Base-by-base conservation (phyloP, 92 coral and sea anemone genomes). In the Palythoa caribaeorum region DNA sequence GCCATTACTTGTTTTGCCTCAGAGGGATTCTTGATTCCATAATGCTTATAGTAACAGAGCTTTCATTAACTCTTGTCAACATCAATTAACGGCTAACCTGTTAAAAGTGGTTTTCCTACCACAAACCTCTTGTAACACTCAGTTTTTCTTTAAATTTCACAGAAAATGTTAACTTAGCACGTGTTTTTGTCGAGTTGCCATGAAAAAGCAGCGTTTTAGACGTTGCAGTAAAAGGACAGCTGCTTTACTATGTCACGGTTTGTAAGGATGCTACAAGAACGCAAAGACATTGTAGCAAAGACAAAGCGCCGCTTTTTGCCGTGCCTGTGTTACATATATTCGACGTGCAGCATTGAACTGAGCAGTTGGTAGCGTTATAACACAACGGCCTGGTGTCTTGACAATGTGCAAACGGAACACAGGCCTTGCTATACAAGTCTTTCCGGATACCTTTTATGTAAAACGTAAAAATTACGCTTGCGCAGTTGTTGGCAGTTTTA, bases 401-500 rank as follows among this genome's bases (percentile, higher is more conserved):
- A 17, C 86, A 81, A 15, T 81, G 63, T 12, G 86, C 59, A 14
- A 28, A 81, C 0, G 86, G 74, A 5, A 81, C 86, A 66, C 86
- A 81, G 12, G 86, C 73, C 21, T 81, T 81, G 86, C 76, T 81
- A 55, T n/a, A 81, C 86, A 81, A n/a, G 63, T 81, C 86, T 39
- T 81, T 81, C 2, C 74, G 86, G 37, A 81, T 48, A 19, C 86
- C 86, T 15, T 47, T 28, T 36, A 81, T 37, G 44, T 20, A 81
- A 19, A 81, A 81, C 3, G 89, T 68, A 17, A 88, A 75, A 13
- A 88, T 40, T 11, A 88, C 92, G 6, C 68, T 85, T 63, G 87
- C 78, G 28, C 94, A 91, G 44, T 69, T 77, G 48, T 81, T 77
- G 51, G 92, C 79, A 83, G 83, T 85, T 28, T 21, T 65, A 48